Percentiles rank a stretch among this genome's conserved stretches.
These are phyloP conservation scores for Parazoanthus atlanticus DNA, from an alignment of 92 coral and sea anemone species.

Conservation along the genomic window DNA sequence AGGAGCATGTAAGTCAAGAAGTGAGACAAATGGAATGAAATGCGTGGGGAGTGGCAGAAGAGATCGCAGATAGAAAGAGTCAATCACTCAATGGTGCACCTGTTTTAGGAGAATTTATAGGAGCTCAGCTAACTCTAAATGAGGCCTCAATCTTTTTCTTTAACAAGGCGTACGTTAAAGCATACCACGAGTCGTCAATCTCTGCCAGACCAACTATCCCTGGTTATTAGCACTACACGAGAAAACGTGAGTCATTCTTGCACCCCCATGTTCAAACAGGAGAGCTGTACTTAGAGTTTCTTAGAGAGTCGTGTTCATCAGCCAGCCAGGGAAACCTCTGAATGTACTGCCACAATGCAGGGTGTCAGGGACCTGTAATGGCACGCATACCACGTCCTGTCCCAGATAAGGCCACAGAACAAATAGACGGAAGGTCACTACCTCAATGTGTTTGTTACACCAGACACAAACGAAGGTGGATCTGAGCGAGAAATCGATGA, in stretches of 20 bases:
- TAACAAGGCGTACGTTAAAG: neutral
- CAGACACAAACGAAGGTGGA: slow-evolving; percentile 42
- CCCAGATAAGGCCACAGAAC: slow-evolving; percentile 9
- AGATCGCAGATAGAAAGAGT: too few relatives aligned
- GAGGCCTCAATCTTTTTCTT: neutral
- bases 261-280: neutral
- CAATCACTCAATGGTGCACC: neutral
- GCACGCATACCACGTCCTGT: neutral
- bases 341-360: neutral
- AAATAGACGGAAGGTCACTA: neutral
- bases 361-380: neutral
- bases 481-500: slow-evolving; percentile 49
- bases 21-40: neutral
- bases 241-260: neutral
- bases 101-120: neutral
- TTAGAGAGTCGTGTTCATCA: neutral
- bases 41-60: neutral
- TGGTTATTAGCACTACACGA: too few relatives aligned
- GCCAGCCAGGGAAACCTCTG: neutral
- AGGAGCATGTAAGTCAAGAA: neutral
- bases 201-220: neutral
- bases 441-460: slow-evolving; percentile 17
- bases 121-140: neutral
- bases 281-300: neutral
- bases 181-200: neutral